Evolutionary conservation across 1,140 invertebrate species (phyloP), one percentile per base, ranked within the genome.

Genomic region (Belonocnema kinseyi): DNA sequence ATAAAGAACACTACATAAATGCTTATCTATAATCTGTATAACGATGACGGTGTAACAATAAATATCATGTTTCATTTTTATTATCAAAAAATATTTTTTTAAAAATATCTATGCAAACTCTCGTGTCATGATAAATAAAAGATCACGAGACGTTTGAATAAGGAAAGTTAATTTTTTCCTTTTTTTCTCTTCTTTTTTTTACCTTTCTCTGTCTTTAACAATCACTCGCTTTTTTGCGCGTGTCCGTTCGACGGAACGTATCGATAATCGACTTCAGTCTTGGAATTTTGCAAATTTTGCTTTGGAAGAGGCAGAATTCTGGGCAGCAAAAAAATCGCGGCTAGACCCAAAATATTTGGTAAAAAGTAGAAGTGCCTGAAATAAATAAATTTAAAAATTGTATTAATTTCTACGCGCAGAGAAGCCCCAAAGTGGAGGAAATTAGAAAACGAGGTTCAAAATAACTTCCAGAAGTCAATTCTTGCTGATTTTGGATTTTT

Each of bases 281-380:
- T 26, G 46, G 51, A 54, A 10, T 53, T 5, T 33, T 66, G 74
- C 19, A 19, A 75, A 17, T 72, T 83, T 83, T 17, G 80, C 52
- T n/a, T 50, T 33, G 58, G 14, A 40, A 66, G 26, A 66, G 58
- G 58, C 58, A 66, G 82, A 70, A 90, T 70, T 56, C 85, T 83
- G 33, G 94, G 93, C 84, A 93, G 87, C 76, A 94, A 74, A 76
- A 92, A 82, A 76, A 94, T 91, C 73, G 92, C 92, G 50, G 88
- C 85, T 50, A 94, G 76, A 82, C 92, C 92, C 76, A 93, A 80
- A 72, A 94, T 80, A 86, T 95, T 94, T 82, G 93, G 90, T 85
- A 92, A 91, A 89, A 94, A 93, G 90, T 93, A 93, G 82, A 93
- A 86, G 56, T 92, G 88, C 84, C 93, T 94, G 85, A 46, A 83